Evolutionary conservation across 2,113 vertebrate genomes (phyloP).

Genomic region (Cromileptes altivelis): DNA sequence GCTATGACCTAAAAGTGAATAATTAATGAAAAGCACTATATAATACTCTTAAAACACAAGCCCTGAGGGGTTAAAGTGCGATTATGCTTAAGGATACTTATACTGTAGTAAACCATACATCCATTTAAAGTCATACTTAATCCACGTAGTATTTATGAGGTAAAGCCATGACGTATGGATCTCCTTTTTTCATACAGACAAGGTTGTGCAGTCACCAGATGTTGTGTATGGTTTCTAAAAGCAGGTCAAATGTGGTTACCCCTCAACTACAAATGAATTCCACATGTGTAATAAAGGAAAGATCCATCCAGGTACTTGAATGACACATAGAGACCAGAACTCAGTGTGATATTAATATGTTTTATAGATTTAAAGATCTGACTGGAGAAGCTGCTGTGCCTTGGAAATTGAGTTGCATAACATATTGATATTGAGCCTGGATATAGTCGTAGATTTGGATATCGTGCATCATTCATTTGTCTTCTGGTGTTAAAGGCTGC

Average conservation of each 20-base stretch:
- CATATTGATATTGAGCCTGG: too few species aligned
- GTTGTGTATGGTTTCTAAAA: constrained; percentile 67
- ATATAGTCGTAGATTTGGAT: too few species aligned
- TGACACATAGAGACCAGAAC: constrained; percentile 16
- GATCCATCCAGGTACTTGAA: constrained; percentile 17
- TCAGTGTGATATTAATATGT: neutral
- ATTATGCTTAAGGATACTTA: constrained; percentile 73
- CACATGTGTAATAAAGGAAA: constrained; percentile 49
- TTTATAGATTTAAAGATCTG: constrained; percentile 24
- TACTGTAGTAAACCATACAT: constrained; percentile 74
- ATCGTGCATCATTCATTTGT: too few species aligned
- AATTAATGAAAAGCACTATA: constrained; percentile 71
- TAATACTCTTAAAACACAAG: constrained; percentile 76
- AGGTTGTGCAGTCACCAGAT: constrained; percentile 75
- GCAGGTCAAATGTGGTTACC: constrained; percentile 56
- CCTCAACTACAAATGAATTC: constrained; percentile 38
- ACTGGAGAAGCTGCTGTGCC: constrained; percentile 3
- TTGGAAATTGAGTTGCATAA: neutral
- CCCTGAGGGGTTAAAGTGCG: constrained; percentile 59
- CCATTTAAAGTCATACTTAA: constrained; percentile 83
- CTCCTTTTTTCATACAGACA: constrained; percentile 61
- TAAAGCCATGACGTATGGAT: constrained; percentile 67
- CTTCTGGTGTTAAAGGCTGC: too few species aligned
- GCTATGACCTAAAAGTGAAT: constrained; percentile 77
- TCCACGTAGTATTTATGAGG: constrained; percentile 77